These are phyloP conservation scores for Chelidonichthys spinosus DNA, from an alignment of 2,797 vertebrate genomes.

Conservation along the genomic window DNA sequence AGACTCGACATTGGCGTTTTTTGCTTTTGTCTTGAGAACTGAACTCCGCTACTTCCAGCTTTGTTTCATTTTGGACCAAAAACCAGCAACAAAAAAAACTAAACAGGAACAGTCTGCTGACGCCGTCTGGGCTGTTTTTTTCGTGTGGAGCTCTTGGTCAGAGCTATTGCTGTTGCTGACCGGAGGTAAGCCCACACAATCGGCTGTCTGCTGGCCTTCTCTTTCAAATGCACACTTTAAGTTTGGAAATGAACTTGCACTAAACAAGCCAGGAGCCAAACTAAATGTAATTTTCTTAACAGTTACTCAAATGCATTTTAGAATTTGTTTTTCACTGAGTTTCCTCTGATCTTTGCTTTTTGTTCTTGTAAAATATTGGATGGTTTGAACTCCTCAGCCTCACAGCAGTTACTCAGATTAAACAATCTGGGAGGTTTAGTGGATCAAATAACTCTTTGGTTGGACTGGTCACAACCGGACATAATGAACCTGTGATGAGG, in stretches of 20 bases:
- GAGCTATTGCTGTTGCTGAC: too few species aligned
- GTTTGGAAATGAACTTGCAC: background rate
- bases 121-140: background rate
- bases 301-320: background rate
- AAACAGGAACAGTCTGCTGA: background rate
- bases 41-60: background rate
- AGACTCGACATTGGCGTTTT: background rate
- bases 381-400: background rate
- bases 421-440: conserved; percentile 5
- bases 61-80: background rate
- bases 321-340: background rate
- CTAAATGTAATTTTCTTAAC: background rate
- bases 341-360: background rate
- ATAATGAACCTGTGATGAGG: background rate
- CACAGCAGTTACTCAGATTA: background rate
- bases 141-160: too few species aligned
- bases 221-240: background rate
- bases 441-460: background rate
- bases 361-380: background rate
- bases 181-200: background rate
- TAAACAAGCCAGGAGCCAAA: background rate
- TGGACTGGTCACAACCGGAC: background rate
- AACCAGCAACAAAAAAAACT: background rate
- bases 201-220: background rate
- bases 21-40: background rate